Base-by-base conservation (phyloP, 2,797 vertebrate species). In the Hoplostethus mediterraneus region DNA sequence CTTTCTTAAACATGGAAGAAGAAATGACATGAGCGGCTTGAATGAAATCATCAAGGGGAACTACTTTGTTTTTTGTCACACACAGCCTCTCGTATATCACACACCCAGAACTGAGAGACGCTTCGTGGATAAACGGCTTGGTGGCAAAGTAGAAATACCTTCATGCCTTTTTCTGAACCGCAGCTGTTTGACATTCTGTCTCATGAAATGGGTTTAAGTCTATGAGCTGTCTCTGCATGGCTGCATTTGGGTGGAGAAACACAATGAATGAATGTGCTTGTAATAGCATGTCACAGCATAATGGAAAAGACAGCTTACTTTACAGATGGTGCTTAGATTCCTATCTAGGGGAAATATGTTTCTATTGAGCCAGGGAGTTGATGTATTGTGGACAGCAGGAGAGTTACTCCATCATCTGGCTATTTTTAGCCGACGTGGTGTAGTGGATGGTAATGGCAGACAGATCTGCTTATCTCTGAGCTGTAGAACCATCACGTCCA, bases 281-380 rank as follows among this genome's bases (percentile, higher is more conserved):
- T 87, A 88, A 89, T 77, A 58, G 80, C 83, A 58, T 63, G 77
- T 84, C 82, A 30, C 61, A 47, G 48, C 79, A 73, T 82, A 87
- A 89, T 89, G 90, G 81, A 90, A 90, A 92, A 79, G 62, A 85
- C 86, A 77, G 88, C 88, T 84, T 87, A 84, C 80, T 86, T 75
- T 76, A 84, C 89, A 89, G 88, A 89, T 90, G 71, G 80, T 58
- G 72, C 66, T 75, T 73, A 17, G 84, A 87, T 83, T 81, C 49
- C 74, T 86, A 76, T 72, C 13, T 2, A 63, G 42, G 63, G 55
- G 66, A 56, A 14, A 55, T 75, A 40, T 21, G 51, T 61, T 55
- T 69, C 36, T 36, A 44, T 66, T 51, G 76, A 82, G 51, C 61
- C 56, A 9, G 45, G 14, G 48, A 78, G 77, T 59, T 57, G 77